These are phyloP conservation scores for Bubo scandiacus DNA, from an alignment of 2,113 vertebrate species.

Conservation along the genomic window DNA sequence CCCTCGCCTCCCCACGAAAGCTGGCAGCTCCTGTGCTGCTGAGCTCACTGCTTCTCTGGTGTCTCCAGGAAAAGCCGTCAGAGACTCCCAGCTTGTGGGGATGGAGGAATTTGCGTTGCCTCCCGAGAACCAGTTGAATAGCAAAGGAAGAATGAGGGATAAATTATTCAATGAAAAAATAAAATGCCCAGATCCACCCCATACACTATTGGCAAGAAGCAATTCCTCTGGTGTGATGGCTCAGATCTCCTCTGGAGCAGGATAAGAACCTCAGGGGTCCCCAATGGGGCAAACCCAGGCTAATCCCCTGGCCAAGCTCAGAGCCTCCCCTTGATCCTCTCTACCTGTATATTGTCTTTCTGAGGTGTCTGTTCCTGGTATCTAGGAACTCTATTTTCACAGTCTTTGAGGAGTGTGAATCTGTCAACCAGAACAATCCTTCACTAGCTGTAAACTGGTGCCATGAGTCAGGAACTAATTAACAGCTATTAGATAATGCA, in stretches of 20 bases:
- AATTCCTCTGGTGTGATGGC: not conserved
- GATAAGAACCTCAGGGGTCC: not conserved
- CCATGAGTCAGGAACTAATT: constrained; percentile 45
- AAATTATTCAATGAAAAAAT: not conserved
- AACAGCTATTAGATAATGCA: constrained; percentile 49
- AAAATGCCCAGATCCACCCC: not conserved
- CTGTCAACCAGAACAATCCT: constrained; percentile 24
- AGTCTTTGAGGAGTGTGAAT: not conserved
- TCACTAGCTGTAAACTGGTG: not conserved
- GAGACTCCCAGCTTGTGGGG: not conserved
- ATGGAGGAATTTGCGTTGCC: not conserved
- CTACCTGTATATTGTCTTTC: not conserved
- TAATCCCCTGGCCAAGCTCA: not conserved
- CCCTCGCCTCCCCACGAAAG: rapidly evolving
- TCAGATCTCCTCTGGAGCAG: not conserved
- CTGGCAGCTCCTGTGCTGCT: not conserved
- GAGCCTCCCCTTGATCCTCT: not conserved
- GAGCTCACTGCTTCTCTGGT: not conserved
- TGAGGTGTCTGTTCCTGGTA: not conserved
- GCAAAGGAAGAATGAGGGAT: not conserved
- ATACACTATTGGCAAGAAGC: not conserved
- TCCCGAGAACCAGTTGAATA: not conserved
- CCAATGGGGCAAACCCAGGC: rapidly evolving
- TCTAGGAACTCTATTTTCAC: not conserved
- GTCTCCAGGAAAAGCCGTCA: not conserved